Evolutionary conservation across 1,140 invertebrate species (phyloP), one percentile per base, ranked within the genome.

Genomic region (Procambarus virginalis): DNA sequence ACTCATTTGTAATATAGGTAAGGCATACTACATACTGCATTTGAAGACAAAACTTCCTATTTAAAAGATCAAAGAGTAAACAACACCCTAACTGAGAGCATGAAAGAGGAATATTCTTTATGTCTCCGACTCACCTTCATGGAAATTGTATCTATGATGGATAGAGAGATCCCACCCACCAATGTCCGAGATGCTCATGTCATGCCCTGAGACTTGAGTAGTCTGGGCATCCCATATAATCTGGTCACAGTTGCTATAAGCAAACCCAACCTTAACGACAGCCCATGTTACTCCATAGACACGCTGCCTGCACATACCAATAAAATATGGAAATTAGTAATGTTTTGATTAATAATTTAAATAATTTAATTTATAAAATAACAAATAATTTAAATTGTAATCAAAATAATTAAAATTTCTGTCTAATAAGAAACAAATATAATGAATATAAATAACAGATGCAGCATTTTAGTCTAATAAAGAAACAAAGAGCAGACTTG

Each of bases 151-250:
- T 92, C 98, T 95, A 93, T 99, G 98, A 94, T 99, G 98, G 92
- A 99, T 98, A 93, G 99, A 98, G 83, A 99, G 94, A 94, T 99
- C 99, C 98, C 98, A 99, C 9, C 97, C 98, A 2, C 98, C 98
- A 45, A 99, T 98, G 84, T 95, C 97, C 0, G 98, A 98, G 60
- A 99, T 99, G 82, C 97, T 97, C 96, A 99, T 98, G 93, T 99
- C 98, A 93, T 98, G 97, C 3, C 98, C 98, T 92, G 97, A 98
- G 58, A 99, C 94, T 93, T 98, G 98, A 0, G 98, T 98, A 4
- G 97, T 98, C 93, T 99, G 97, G 3, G 97, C 97, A 93, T 98
- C 98, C 98, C 98, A 99, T 92, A 99, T 98, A 20, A 98, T 96
- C 92, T 97, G 97, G 91, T 97, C 97, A 94, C 99, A 99, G 92